Percentiles rank a stretch among this genome's conserved stretches.
phyloP scores from a whole-genome alignment of 1,140 invertebrate species.

The Globodera ellingtonae region DNA sequence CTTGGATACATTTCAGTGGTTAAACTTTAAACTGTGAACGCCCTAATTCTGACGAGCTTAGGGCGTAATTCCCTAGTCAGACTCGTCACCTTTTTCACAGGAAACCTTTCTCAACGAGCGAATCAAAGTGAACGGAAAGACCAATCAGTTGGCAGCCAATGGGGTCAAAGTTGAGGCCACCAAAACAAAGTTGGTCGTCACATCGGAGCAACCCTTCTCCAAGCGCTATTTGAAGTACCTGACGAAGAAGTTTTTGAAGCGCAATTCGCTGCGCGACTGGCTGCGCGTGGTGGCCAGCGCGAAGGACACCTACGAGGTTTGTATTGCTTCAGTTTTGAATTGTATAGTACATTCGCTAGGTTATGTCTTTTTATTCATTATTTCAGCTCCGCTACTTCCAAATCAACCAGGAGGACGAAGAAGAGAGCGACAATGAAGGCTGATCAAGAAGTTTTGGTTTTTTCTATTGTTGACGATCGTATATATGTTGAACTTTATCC shows the following conservation, averaged over 20 bases:
- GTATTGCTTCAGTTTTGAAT: not conserved
- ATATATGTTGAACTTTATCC: conserved; percentile 11
- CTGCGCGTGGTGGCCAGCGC: conserved; percentile 92
- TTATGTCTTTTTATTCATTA: not conserved
- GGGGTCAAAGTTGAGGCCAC: conserved; percentile 81
- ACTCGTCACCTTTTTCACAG: conserved; percentile 69
- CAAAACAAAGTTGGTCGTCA: conserved; percentile 89
- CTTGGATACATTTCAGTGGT: not conserved
- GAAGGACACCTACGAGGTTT: conserved; percentile 86
- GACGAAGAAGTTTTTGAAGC: conserved; percentile 99
- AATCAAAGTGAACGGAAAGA: conserved; percentile 95
- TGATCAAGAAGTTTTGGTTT: conserved; percentile 18
- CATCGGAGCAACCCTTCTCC: conserved; percentile 86
- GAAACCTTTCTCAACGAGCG: conserved; percentile 91
- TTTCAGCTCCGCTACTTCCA: conserved; percentile 90
- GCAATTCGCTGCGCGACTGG: conserved; percentile 98
- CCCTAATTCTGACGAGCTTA: conserved; percentile 43
- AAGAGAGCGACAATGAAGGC: conserved; percentile 83
- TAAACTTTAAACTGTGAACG: conserved; percentile 10
- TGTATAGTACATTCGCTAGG: not conserved
- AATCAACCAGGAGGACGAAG: conserved; percentile 92
- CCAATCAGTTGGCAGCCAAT: conserved; percentile 87
- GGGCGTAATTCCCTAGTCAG: conserved; percentile 58
- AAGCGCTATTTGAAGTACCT: conserved; percentile 99
- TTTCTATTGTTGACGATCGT: conserved; percentile 13